phyloP scores from a whole-genome alignment of 2,888 invertebrate species.

The Exocentrus adspersus region DNA sequence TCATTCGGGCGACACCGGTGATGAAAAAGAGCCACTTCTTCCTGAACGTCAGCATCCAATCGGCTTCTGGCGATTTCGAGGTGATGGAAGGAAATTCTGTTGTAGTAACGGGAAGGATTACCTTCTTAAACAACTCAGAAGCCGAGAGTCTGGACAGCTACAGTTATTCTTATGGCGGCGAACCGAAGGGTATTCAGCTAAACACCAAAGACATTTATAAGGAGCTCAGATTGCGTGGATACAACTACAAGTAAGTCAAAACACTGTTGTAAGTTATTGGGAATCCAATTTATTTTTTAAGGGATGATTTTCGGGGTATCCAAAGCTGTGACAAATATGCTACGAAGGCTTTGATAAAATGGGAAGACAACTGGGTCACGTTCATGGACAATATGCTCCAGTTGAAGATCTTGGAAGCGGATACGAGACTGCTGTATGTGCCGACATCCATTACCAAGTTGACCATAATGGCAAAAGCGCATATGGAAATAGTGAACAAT shows the following conservation, averaged over 20 bases:
- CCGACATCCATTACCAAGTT: conserved; percentile 70
- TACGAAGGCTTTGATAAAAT: conserved; percentile 43
- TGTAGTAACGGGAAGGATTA: conserved; percentile 45
- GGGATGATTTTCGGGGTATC: conserved; percentile 49
- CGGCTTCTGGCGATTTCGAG: conserved; percentile 53
- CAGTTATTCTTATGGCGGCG: neutral
- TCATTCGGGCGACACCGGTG: conserved; percentile 65
- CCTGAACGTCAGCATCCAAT: conserved; percentile 49
- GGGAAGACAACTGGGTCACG: conserved; percentile 78
- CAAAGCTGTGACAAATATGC: conserved; percentile 44
- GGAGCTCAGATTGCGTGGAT: conserved; percentile 75
- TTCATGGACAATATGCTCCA: conserved; percentile 91
- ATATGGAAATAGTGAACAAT: conserved; percentile 40
- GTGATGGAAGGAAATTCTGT: conserved; percentile 45
- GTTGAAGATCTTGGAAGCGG: conserved; percentile 73
- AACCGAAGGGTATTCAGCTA: conserved; percentile 49
- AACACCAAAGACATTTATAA: conserved; percentile 73
- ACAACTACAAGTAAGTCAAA: conserved; percentile 64
- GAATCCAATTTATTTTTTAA: too few relatives aligned
- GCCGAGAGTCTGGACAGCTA: neutral
- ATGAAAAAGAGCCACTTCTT: conserved; percentile 58
- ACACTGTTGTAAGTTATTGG: too few relatives aligned
- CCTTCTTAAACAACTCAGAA: conserved; percentile 10
- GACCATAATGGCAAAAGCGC: conserved; percentile 63
- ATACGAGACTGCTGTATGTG: conserved; percentile 75